A percentile compares a stretch with the other conserved stretches of the same genome.
These are phyloP conservation scores for Euphydryas editha DNA, from an alignment of 2,888 invertebrate genomes.

Conservation along the genomic window DNA sequence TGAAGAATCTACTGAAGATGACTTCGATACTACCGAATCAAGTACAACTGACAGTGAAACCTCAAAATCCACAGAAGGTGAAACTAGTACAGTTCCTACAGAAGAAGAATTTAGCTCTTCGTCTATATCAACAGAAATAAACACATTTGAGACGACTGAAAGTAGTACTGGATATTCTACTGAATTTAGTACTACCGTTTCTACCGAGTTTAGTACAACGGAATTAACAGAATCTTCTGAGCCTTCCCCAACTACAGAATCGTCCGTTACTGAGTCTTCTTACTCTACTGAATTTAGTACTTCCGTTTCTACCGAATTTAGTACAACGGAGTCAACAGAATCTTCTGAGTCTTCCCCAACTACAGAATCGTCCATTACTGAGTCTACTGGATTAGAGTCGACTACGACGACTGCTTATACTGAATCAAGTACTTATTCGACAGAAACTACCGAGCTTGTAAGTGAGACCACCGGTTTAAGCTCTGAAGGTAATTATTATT, in stretches of 20 bases:
- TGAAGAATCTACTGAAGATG: constrained; percentile 4
- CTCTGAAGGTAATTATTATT: constrained; percentile 4
- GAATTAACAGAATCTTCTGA: constrained; percentile 22
- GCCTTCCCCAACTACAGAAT: constrained; percentile 8
- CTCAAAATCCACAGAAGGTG: constrained; percentile 19
- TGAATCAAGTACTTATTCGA: neutral
- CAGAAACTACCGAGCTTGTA: neutral
- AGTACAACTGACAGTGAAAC: constrained; percentile 22
- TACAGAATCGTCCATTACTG: constrained; percentile 17
- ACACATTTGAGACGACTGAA: constrained; percentile 21
- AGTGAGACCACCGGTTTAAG: neutral
- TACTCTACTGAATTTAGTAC: constrained; percentile 13
- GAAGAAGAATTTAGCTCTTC: constrained; percentile 16
- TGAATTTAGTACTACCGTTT: constrained; percentile 18
- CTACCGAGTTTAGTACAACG: constrained; percentile 28
- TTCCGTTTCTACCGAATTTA: constrained; percentile 15
- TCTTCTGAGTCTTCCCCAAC: constrained; percentile 1
- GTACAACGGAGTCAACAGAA: constrained; percentile 31
- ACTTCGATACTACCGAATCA: neutral
- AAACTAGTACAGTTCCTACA: constrained; percentile 16
- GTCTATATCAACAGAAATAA: constrained; percentile 12
- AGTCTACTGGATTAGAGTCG: constrained; percentile 10
- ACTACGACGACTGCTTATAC: constrained; percentile 23
- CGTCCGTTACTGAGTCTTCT: constrained; percentile 14
- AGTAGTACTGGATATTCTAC: constrained; percentile 32